phyloP scores from a whole-genome alignment of 2,888 invertebrate species.

The Sinodicranocentrus sp. region DNA sequence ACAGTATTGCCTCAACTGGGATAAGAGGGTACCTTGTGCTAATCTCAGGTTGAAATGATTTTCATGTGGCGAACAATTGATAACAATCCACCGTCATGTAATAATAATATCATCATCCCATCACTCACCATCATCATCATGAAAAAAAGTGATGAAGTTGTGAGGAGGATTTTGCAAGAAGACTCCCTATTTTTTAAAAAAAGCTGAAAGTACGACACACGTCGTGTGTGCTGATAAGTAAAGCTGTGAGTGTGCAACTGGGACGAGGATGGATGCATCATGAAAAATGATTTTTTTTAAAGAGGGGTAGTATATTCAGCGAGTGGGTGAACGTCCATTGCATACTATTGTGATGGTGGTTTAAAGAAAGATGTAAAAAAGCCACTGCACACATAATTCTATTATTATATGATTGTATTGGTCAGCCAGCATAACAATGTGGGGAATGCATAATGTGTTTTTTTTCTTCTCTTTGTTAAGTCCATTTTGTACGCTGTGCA shows the following conservation, averaged over 20 bases:
- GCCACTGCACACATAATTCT: not conserved
- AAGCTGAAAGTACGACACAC: too few relatives aligned
- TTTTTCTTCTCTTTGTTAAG: constrained; percentile 8
- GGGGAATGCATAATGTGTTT: not conserved
- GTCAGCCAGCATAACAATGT: not conserved
- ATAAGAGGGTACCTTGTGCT: not conserved
- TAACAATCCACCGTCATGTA: constrained; percentile 34
- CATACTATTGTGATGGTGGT: too few relatives aligned
- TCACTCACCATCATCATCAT: constrained; percentile 6
- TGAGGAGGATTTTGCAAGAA: constrained; percentile 48
- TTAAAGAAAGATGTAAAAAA: too few relatives aligned
- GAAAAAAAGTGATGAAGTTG: constrained; percentile 13
- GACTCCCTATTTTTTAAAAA: too few relatives aligned
- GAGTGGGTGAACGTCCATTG: not conserved
- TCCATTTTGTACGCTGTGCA: constrained; percentile 2
- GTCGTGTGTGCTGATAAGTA: not conserved
- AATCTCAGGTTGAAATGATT: not conserved
- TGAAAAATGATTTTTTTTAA: constrained; percentile 28
- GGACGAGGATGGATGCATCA: constrained; percentile 51
- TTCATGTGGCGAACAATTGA: constrained; percentile 49
- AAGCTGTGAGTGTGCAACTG: constrained; percentile 7
- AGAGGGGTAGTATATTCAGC: too few relatives aligned
- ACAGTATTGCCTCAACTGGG: too few relatives aligned
- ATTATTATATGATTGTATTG: constrained; percentile 4
- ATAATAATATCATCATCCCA: constrained; percentile 28